Percentiles rank a stretch among this genome's conserved stretches.
Conservation (phyloP, 2,797 vertebrate species). For the Parotocinclus haroldoi region DNA sequence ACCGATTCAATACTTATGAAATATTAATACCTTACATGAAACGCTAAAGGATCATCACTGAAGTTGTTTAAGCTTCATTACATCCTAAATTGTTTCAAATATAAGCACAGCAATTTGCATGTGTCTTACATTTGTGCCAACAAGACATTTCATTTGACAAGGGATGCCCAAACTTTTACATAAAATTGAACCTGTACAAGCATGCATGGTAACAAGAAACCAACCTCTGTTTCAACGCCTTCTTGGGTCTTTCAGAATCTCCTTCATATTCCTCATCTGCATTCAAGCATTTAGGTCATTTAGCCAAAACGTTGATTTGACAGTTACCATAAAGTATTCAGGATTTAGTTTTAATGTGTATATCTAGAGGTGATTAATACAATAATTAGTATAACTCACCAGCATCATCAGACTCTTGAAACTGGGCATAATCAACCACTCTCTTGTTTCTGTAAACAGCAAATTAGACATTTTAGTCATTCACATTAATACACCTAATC, state of each 20-base stretch:
- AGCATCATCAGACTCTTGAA: constrained; percentile 97
- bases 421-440: constrained; percentile 98
- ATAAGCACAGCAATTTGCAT: too few species aligned
- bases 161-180: too few species aligned
- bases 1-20: too few species aligned
- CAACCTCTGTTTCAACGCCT: constrained; percentile 89
- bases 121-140: too few species aligned
- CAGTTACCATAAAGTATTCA: neutral
- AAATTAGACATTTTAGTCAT: too few species aligned
- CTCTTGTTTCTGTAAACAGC: constrained; percentile 87
- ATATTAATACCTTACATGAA: too few species aligned
- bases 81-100: too few species aligned
- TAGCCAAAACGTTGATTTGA: neutral
- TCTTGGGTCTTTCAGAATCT: constrained; percentile 87
- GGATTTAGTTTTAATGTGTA: neutral
- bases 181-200: too few species aligned
- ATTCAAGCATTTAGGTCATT: constrained; percentile 23
- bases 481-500: too few species aligned
- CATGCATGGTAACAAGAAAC: neutral
- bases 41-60: too few species aligned
- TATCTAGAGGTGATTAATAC: neutral
- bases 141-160: too few species aligned
- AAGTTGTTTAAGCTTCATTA: too few species aligned
- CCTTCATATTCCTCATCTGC: constrained; percentile 93
- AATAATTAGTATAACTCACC: constrained; percentile 60